phyloP scores from a whole-genome alignment of 2,113 vertebrate genomes.

The Gymnobelideus leadbeateri region DNA sequence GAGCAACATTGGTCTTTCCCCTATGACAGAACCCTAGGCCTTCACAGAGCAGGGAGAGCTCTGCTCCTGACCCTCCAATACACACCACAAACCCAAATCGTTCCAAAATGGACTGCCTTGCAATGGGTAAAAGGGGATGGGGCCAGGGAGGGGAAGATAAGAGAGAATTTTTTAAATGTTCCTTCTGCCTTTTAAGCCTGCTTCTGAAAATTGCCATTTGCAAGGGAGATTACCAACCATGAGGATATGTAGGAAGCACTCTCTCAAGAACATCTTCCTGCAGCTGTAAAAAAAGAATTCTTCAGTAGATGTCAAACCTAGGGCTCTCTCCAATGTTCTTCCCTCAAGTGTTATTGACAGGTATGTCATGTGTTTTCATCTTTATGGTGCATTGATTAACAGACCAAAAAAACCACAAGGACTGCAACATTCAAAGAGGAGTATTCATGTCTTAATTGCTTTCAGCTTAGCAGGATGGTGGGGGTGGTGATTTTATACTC shows the following conservation, averaged over 20 bases:
- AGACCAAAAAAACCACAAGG: background rate
- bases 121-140: background rate
- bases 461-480: background rate
- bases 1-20: background rate
- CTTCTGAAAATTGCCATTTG: conserved; percentile 45
- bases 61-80: background rate
- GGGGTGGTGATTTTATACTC: background rate
- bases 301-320: background rate
- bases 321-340: background rate
- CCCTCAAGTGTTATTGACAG: background rate
- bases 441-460: background rate
- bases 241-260: background rate
- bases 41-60: background rate
- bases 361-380: background rate
- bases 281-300: background rate
- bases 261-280: background rate
- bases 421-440: background rate
- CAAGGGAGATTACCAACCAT: background rate
- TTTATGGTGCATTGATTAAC: background rate
- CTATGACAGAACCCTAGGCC: background rate
- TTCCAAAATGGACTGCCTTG: conserved; percentile 3
- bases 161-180: background rate
- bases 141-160: background rate
- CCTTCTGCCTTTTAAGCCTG: conserved; percentile 10
- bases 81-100: background rate